Conservation (phyloP, 2,888 invertebrate species). For the Lissonota sp. region DNA sequence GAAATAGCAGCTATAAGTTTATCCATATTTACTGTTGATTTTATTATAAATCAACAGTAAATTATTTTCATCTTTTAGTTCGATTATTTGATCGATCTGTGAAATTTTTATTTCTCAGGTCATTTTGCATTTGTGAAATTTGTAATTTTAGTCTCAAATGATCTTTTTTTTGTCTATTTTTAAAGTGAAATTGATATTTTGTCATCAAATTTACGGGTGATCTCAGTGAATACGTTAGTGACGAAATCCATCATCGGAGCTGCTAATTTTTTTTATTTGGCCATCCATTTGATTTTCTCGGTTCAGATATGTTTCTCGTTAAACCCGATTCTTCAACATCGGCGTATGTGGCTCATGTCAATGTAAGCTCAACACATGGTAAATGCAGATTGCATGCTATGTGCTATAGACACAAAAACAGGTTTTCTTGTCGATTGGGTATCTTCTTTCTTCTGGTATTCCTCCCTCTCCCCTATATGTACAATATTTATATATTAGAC, state of each 20-base stretch:
- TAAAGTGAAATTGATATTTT: too few species aligned
- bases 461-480: conserved; percentile 13
- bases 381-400: conserved; percentile 13
- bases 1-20: too few species aligned
- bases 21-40: too few species aligned
- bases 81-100: too few species aligned
- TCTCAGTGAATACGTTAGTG: conserved; percentile 2
- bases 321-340: conserved; percentile 5
- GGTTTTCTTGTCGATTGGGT: conserved; percentile 34
- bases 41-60: too few species aligned
- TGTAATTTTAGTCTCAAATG: too few species aligned
- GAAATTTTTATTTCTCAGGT: too few species aligned
- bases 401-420: conserved; percentile 19
- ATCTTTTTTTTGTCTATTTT: too few species aligned
- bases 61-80: too few species aligned
- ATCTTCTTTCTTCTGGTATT: conserved; percentile 33
- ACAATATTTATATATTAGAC: conserved; percentile 2
- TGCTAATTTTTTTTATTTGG: conserved; percentile 5
- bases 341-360: conserved; percentile 10
- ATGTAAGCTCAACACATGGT: conserved; percentile 7
- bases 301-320: conserved; percentile 18
- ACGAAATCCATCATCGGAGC: conserved; percentile 10
- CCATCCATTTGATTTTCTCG: background rate
- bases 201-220: background rate
- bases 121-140: too few species aligned